A percentile compares a stretch with the other conserved stretches of the same genome.
Evolutionary conservation across 1,140 invertebrate genomes (phyloP).

Genomic region (Papilio xuthus): DNA sequence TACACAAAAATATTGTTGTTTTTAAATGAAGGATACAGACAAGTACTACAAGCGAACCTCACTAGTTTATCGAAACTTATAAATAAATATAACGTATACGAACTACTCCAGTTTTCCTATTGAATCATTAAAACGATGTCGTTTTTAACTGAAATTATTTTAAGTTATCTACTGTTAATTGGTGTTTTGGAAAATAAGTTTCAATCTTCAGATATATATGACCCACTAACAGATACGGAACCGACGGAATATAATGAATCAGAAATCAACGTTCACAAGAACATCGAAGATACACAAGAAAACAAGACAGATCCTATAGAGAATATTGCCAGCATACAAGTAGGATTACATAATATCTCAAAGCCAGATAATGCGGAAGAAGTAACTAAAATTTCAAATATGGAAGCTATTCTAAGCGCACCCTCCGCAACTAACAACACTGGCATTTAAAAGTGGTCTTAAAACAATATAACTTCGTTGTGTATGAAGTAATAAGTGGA

Average conservation of each 20-base stretch:
- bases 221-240: background rate
- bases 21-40: background rate
- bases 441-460: too few relatives aligned
- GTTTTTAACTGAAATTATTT: background rate
- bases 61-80: background rate
- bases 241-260: background rate
- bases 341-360: too few relatives aligned
- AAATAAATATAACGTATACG: background rate
- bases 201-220: background rate
- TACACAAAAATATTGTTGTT: background rate
- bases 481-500: background rate
- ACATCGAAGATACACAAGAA: background rate
- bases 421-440: background rate
- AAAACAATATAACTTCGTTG: too few relatives aligned
- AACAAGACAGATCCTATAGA: background rate
- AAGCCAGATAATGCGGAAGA: too few relatives aligned
- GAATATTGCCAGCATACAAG: background rate
- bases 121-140: constrained; percentile 5
- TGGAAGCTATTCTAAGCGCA: background rate
- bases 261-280: background rate
- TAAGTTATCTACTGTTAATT: background rate
- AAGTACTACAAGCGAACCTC: background rate
- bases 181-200: background rate
- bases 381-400: too few relatives aligned
- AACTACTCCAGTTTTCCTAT: constrained; percentile 1